A percentile compares a stretch with the other conserved stretches of the same genome.
phyloP scores from a whole-genome alignment of 1,140 invertebrate genomes.

The Drosophila lowei region DNA sequence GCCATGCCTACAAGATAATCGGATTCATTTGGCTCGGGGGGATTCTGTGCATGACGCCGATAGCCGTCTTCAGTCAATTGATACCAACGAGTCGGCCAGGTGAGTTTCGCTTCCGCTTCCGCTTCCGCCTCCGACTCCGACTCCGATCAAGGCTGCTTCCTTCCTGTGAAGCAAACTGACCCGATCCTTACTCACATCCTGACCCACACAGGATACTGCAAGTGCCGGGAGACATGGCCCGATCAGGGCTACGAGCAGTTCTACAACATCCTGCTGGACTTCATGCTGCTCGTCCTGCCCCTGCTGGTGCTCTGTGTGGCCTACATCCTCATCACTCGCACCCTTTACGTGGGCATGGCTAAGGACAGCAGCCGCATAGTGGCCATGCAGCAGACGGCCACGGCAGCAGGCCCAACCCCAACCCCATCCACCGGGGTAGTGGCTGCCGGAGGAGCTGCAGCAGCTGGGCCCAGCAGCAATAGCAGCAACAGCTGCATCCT shows the following conservation, averaged over 20 bases:
- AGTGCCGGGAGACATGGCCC: constrained; percentile 90
- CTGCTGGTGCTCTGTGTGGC: constrained; percentile 90
- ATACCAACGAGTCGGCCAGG: constrained; percentile 84
- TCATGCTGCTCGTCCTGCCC: constrained; percentile 89
- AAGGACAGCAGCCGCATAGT: constrained; percentile 30
- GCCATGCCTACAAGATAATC: constrained; percentile 95
- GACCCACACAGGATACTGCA: constrained; percentile 82
- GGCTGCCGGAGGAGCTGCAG: not conserved
- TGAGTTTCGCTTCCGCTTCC: constrained; percentile 13
- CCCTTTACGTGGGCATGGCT: constrained; percentile 87
- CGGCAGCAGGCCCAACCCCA: constrained; percentile 5
- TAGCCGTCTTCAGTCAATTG: constrained; percentile 86
- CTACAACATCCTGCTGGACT: constrained; percentile 90
- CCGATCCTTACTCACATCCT: not conserved
- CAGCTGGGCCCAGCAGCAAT: constrained; percentile 26
- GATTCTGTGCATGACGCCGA: constrained; percentile 88
- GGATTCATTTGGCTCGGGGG: constrained; percentile 89
- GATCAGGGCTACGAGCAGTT: constrained; percentile 85
- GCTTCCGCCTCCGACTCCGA: no score
- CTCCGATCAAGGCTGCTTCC: no score
- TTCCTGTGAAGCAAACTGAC: no score
- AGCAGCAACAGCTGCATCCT: constrained; percentile 59
- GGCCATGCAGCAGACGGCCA: not conserved
- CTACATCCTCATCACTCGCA: constrained; percentile 89
- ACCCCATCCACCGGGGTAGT: not conserved